These are phyloP conservation scores for Pachypeltis micranthus DNA, from an alignment of 1,140 invertebrate species.

Conservation along the genomic window DNA sequence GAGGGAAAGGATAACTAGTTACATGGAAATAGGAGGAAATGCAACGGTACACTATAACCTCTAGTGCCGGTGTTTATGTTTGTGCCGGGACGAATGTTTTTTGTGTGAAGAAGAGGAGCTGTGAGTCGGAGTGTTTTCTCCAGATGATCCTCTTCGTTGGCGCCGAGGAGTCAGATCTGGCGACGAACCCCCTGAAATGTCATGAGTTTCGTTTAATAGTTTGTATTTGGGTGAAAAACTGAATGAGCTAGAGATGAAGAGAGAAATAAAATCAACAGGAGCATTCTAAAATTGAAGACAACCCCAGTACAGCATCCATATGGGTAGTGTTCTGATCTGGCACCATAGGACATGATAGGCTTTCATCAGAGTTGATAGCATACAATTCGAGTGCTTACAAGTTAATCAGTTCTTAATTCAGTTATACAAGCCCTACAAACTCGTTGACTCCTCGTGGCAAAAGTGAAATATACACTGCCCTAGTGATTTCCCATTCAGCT, in stretches of 20 bases:
- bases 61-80: conserved; percentile 43
- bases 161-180: conserved; percentile 11
- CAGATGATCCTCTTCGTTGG: neutral
- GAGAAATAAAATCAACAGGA: neutral
- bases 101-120: conserved; percentile 2
- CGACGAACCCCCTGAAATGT: conserved; percentile 14
- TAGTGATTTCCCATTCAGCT: no score
- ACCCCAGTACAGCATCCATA: no score
- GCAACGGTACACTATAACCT: neutral
- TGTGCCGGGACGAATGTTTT: conserved; percentile 29
- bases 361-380: no score
- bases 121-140: conserved; percentile 13
- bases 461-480: no score
- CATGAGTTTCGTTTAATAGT: no score
- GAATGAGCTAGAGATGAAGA: conserved; percentile 20
- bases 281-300: neutral
- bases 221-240: neutral
- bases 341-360: no score
- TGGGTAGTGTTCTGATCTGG: no score
- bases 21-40: neutral
- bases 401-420: no score
- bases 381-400: no score
- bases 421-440: no score
- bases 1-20: neutral
- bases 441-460: no score